phyloP scores from a whole-genome alignment of 53 echinoderm and acorn worm species.

The Mesocentrotus franciscanus region DNA sequence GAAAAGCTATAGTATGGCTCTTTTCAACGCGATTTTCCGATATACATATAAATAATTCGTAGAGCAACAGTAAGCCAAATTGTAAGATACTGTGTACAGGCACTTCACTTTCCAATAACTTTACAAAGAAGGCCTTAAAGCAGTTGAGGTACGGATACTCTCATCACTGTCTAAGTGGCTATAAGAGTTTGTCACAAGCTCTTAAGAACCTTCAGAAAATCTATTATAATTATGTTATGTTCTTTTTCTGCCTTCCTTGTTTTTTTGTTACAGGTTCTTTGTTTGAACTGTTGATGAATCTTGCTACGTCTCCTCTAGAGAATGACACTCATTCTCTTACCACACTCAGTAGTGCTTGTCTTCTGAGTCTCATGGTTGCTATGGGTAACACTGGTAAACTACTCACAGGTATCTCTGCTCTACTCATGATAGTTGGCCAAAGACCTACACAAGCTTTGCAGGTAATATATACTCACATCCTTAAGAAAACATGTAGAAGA shows the following conservation, averaged over 20 bases:
- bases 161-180: background rate
- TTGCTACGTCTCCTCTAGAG: slow-evolving; percentile 74
- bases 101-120: background rate
- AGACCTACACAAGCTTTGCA: slow-evolving; percentile 70
- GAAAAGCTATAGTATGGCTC: no score
- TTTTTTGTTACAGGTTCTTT: slow-evolving; percentile 73
- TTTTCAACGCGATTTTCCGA: no score
- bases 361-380: slow-evolving; percentile 90
- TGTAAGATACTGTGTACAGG: background rate
- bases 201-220: background rate
- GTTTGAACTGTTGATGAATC: slow-evolving; percentile 89
- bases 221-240: background rate
- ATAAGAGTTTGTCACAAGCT: background rate
- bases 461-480: slow-evolving; percentile 44
- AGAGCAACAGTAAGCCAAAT: no score
- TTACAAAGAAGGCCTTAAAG: background rate
- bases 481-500: no score
- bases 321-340: slow-evolving; percentile 72
- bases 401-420: slow-evolving; percentile 84
- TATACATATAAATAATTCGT: no score
- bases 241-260: background rate
- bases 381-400: slow-evolving; percentile 94
- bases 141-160: background rate
- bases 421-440: slow-evolving; percentile 82
- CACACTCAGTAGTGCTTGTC: slow-evolving; percentile 86